phyloP scores from a whole-genome alignment of 1,140 invertebrate species.

The Hyphantria cunea region DNA sequence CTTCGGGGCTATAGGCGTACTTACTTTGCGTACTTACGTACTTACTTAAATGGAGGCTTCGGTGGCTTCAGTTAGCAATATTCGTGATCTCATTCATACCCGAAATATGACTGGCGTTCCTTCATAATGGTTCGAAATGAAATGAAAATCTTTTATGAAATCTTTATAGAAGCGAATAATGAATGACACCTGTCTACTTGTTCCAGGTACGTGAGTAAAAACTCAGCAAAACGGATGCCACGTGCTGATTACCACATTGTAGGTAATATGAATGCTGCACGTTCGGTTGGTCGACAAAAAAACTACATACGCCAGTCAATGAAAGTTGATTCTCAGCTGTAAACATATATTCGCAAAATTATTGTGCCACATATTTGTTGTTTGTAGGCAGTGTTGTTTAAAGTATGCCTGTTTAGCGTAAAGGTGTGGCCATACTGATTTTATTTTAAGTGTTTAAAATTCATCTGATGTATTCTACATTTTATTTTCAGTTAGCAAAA shows the following conservation, averaged over 20 bases:
- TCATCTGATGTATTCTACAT: too few species aligned
- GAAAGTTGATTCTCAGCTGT: slow-evolving; percentile 4
- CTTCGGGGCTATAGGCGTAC: too few species aligned
- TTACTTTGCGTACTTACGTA: too few species aligned
- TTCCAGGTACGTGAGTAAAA: slow-evolving; percentile 9
- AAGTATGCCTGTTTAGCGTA: neutral
- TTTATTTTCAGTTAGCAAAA: too few species aligned
- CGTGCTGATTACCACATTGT: slow-evolving; percentile 3
- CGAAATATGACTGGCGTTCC: too few species aligned
- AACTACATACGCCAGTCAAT: slow-evolving; percentile 2
- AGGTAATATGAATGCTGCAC: slow-evolving; percentile 12
- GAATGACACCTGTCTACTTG: slow-evolving; percentile 2
- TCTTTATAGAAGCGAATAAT: neutral
- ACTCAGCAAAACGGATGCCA: slow-evolving; percentile 14
- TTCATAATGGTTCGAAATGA: too few species aligned
- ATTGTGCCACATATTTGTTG: neutral
- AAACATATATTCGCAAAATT: slow-evolving; percentile 10
- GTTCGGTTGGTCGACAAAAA: slow-evolving; percentile 14
- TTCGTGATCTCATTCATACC: too few species aligned
- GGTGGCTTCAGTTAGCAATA: too few species aligned
- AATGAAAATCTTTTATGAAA: neutral
- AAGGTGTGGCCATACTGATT: too few species aligned
- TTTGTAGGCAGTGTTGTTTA: slow-evolving; percentile 3
- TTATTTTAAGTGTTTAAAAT: too few species aligned
- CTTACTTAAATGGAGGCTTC: too few species aligned